Evolutionary conservation across 2,888 invertebrate species (phyloP), one percentile per base, ranked within the genome.

Genomic region (Cephus rjabovi): DNA sequence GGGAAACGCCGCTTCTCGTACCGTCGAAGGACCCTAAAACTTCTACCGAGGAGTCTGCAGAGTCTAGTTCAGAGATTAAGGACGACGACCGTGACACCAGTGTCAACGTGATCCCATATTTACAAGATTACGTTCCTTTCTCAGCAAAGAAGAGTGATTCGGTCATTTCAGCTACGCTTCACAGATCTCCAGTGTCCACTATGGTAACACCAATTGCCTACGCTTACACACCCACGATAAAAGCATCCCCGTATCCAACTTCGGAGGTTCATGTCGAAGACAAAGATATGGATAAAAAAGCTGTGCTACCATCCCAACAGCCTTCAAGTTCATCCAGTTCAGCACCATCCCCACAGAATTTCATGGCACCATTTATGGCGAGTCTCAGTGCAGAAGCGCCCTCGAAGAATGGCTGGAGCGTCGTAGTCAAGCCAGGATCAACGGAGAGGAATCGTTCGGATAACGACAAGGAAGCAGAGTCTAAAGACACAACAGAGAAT

Each of bases 361-460:
- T 95, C 83, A 94, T 95, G 93, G 95, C 95, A 0, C 95, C 95
- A 0, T 95, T 95, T 85, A 94, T 95, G 74, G 95, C 95, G 0
- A 95, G 95, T 84, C 92, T 94, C 0, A 95, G 93, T 79, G 91
- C 94, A 1, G 94, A 93, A 80, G 92, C 93, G 0, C 92, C 93
- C 34, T 88, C 92, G 0, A 92, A 92, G 37, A 94, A 94, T 85
- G 95, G 95, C 23, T 95, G 95, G 95, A 93, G 93, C 73, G 94
- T 95, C 12, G 93, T 94, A 3, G 85, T 81, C 4, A 74, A 81
- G 2, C 71, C 71, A 34, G 56, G 23, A 56, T 15, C 71, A 31
- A 71, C 33, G 33, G 71, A 71, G 33, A 31, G 71, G 1, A 71
- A 31, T 34, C 31, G 33, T 23, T 33, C 71, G 71, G 71, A 71